These are phyloP conservation scores for Prionace glauca DNA, from an alignment of 2,797 vertebrate genomes.

Conservation along the genomic window DNA sequence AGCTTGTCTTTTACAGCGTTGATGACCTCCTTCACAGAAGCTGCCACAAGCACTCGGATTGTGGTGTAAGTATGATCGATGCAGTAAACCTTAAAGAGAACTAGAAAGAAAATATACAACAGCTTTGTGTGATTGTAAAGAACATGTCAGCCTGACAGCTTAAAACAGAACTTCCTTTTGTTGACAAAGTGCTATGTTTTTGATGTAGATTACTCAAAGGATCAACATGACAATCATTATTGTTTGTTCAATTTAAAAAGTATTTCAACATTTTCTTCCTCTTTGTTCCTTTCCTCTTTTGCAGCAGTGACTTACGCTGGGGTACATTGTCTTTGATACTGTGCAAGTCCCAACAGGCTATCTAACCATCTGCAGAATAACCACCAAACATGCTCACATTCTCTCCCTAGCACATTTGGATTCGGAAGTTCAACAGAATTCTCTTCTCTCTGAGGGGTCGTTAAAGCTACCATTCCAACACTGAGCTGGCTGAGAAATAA, in stretches of 20 bases:
- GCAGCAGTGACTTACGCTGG: not conserved
- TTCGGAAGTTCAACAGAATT: not conserved
- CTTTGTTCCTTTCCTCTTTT: not conserved
- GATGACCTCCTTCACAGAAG: slow-evolving; percentile 86
- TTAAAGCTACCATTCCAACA: not conserved
- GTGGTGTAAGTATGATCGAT: slow-evolving; percentile 93
- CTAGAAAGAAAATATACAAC: slow-evolving; percentile 53
- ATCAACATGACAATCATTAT: not conserved
- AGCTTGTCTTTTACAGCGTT: slow-evolving; percentile 84
- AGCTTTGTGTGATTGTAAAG: slow-evolving; percentile 16
- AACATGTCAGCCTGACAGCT: not conserved
- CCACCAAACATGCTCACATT: not conserved
- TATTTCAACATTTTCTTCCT: not conserved
- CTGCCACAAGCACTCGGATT: slow-evolving; percentile 77
- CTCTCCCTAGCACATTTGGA: not conserved
- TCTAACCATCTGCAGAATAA: not conserved
- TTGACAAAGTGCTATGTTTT: not conserved
- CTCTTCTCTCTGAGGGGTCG: not conserved
- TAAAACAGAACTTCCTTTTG: not conserved
- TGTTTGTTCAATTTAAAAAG: not conserved
- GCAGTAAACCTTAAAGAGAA: slow-evolving; percentile 95
- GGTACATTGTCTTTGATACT: not conserved
- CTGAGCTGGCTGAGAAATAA: not conserved
- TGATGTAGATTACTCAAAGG: not conserved
- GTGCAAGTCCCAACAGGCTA: not conserved